Conservation (phyloP, 2,113 vertebrate species). For the Saccopteryx bilineata region DNA sequence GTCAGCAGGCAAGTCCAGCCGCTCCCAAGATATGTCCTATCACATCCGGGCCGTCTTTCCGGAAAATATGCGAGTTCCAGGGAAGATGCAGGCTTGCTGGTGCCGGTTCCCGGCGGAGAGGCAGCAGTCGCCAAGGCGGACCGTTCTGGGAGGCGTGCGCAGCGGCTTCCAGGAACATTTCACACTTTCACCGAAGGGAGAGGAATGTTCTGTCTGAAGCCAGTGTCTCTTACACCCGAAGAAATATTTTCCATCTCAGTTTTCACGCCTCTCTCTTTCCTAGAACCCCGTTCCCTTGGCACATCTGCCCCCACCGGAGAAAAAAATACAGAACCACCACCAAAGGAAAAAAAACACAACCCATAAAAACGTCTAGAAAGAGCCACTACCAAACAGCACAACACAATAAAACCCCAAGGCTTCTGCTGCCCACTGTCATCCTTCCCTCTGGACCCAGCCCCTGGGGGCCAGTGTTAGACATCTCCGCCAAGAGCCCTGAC, state of each 20-base stretch:
- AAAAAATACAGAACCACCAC: not conserved
- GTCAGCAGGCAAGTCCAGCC: not conserved
- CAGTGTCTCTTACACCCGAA: not conserved
- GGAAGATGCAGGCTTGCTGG: conserved; percentile 1
- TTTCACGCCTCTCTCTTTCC: not conserved
- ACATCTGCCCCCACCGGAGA: not conserved
- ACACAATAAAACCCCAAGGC: not conserved
- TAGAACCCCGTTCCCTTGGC: not conserved
- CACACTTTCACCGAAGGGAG: not conserved
- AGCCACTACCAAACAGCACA: not conserved
- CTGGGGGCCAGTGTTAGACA: too few species aligned
- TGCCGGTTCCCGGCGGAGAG: conserved; percentile 2
- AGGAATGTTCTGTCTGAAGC: not conserved
- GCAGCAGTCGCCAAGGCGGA: not conserved
- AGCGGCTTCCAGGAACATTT: not conserved
- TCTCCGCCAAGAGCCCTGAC: too few species aligned
- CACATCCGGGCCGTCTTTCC: not conserved
- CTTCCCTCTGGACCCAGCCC: not conserved
- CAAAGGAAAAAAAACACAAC: not conserved
- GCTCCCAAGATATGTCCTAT: not conserved
- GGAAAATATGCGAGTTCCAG: conserved; percentile 30
- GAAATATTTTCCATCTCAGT: not conserved
- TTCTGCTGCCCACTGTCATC: not conserved
- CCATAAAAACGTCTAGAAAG: not conserved
- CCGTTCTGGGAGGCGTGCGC: not conserved